Base-by-base conservation (phyloP, 2,888 invertebrate genomes). In the Pyrrhosoma nymphula region DNA sequence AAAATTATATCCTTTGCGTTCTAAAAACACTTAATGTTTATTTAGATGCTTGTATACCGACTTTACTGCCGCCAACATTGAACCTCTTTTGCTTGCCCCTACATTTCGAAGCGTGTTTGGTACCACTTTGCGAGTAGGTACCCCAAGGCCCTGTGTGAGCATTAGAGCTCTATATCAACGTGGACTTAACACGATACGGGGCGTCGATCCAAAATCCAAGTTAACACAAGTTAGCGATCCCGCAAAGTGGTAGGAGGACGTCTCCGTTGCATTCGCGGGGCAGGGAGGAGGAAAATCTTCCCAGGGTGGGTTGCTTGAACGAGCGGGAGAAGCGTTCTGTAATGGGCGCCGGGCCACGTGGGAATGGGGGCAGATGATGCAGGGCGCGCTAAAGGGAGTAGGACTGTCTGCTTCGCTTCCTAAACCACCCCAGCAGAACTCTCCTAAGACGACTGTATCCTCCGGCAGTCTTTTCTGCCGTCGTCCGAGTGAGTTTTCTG, bases 351-450 rank as follows among this genome's bases (percentile, higher is more conserved):
- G 82, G 82, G 30, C 82, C 35, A 35, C 82, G 82, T 82, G 82
- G 82, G 82, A 82, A 82, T 82, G 35, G 82, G 69, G 14, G 35
- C 82, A 82, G 82, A 82, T 82, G 82, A 82, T 82, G 35, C 82
- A 35, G 16, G 82, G 82, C 16, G 30, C 18, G 82, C 82, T 35
- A 6, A 82, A 82, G 82, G 35, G 35, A 82, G n/a, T 69, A 26
- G 82, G 82, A 16, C 30, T 3, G 82, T 82, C 82, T 35, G 35
- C 82, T 18, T 35, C 30, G 26, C 35, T 82, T n/a, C 30, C 82
- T 35, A 30, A 82, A 35, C 35, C 23, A 30, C 18, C 16, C 82
- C 4, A 10, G 16, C 56, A 56, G 18, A 60, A 1, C 82, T 35
- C 35, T 14, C 35, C 16, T 8, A 2, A 16, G 82, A 14, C 69